These are phyloP conservation scores for Cyprinodon brontotheroides DNA, from an alignment of 2,113 vertebrate species.

Conservation along the genomic window DNA sequence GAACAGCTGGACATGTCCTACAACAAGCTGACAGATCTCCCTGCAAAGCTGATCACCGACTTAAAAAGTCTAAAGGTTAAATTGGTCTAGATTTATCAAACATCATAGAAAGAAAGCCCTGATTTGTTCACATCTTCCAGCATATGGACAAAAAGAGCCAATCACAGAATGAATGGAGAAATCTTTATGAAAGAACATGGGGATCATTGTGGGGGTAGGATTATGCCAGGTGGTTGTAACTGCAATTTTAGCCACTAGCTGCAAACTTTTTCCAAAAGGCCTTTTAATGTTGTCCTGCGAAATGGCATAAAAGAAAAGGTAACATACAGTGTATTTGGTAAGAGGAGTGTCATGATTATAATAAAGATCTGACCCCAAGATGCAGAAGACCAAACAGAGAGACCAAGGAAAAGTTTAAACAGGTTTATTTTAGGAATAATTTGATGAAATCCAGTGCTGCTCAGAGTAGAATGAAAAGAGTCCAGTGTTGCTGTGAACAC, in stretches of 20 bases:
- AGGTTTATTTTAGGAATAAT: too few species aligned
- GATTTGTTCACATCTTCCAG: background rate
- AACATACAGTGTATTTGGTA: too few species aligned
- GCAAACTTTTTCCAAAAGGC: background rate
- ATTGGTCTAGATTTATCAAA: background rate
- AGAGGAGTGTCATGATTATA: too few species aligned
- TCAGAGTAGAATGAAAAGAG: too few species aligned
- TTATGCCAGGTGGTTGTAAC: too few species aligned
- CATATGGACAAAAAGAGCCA: background rate
- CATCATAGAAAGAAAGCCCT: background rate
- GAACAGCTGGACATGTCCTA: constrained; percentile 81
- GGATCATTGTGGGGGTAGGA: too few species aligned
- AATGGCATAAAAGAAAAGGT: background rate
- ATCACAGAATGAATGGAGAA: background rate
- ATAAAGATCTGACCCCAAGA: too few species aligned
- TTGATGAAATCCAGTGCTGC: too few species aligned
- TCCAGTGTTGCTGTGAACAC: too few species aligned
- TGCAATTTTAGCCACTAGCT: background rate
- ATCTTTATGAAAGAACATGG: background rate
- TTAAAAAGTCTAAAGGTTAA: constrained; percentile 71
- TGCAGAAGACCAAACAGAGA: too few species aligned
- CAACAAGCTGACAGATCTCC: constrained; percentile 80
- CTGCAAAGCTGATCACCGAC: constrained; percentile 56
- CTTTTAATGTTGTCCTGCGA: too few species aligned
- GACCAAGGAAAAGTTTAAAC: too few species aligned